Evolutionary conservation across 2,888 invertebrate species (phyloP), one percentile per base, ranked within the genome.

Genomic region (Drosophila cyrtoloma): DNA sequence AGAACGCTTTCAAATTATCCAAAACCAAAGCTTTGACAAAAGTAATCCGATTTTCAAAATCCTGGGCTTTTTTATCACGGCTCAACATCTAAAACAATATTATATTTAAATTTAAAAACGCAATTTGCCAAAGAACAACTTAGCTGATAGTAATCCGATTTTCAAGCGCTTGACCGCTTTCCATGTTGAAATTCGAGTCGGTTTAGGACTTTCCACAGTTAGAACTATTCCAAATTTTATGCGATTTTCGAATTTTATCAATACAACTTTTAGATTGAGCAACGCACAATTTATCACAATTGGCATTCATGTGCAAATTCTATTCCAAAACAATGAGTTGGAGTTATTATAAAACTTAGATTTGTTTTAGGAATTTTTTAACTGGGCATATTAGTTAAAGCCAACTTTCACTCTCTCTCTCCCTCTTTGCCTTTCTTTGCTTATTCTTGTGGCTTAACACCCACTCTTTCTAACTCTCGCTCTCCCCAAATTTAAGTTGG

Each of bases 401-500:
- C n/a, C 12, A n/a, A 12, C n/a, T n/a, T 19, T 42, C 42, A 0
- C 37, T 6, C 16, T 35, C 35, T 35, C 14, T 33, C 33, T 33
- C 4, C 2, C 32, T 35, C 35, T 16, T 26, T 44, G 71, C 50
- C 76, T 68, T 39, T 22, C 3, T 37, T 10, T n/a, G 39, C 39
- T 10, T 42, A 4, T 10, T 42, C 10, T 42, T 37, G 7, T 37
- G 16, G 19, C 0, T 19, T 37, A 37, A 19, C 37, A 37, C 16
- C 37, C n/a, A 10, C 10, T 42, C 42, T 42, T 2, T n/a, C 10
- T 7, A 7, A 3, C 19, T 19, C 19, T 4, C n/a, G 2, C 0
- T 42, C 10, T n/a, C 6, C 82, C 75, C 79, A 82, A 78, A 82
- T 84, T 81, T 68, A 39, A 28, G 52, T 60, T 67, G 64, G 56